phyloP scores from a whole-genome alignment of 2,113 vertebrate genomes.

The Dinomys branickii region DNA sequence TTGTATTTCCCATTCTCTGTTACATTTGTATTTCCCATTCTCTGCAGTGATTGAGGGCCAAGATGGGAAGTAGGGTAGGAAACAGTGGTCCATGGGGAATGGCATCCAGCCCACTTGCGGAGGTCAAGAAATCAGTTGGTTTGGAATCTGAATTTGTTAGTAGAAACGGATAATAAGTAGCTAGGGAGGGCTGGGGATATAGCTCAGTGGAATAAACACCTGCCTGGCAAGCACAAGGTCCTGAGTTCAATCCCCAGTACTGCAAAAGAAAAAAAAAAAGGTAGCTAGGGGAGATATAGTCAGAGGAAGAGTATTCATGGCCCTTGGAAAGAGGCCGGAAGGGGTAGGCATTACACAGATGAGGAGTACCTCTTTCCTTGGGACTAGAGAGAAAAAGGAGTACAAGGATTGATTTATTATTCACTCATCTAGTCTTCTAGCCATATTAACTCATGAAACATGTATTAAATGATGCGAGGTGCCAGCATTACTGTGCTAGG shows the following conservation, averaged over 20 bases:
- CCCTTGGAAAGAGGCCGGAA: background rate
- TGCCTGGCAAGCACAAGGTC: too few relatives aligned
- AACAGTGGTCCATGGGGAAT: background rate
- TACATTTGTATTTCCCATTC: background rate
- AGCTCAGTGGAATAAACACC: conserved; percentile 1
- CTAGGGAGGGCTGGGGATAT: background rate
- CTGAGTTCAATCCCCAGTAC: too few relatives aligned
- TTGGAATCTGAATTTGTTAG: background rate
- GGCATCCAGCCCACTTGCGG: background rate
- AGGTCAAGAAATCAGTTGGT: background rate
- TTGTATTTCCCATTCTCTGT: background rate
- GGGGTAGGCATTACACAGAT: background rate
- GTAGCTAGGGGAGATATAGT: background rate
- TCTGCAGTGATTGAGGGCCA: background rate
- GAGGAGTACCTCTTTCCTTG: background rate
- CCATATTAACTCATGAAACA: conserved; percentile 4
- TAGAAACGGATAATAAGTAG: background rate
- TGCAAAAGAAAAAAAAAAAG: too few relatives aligned
- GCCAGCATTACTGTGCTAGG: background rate
- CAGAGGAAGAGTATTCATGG: background rate
- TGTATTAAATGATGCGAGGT: background rate
- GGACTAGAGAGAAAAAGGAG: background rate
- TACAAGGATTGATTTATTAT: background rate
- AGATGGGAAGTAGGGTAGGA: background rate
- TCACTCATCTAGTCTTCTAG: background rate